Conservation (phyloP, 2,113 vertebrate genomes). For the Syrmaticus mikado region DNA sequence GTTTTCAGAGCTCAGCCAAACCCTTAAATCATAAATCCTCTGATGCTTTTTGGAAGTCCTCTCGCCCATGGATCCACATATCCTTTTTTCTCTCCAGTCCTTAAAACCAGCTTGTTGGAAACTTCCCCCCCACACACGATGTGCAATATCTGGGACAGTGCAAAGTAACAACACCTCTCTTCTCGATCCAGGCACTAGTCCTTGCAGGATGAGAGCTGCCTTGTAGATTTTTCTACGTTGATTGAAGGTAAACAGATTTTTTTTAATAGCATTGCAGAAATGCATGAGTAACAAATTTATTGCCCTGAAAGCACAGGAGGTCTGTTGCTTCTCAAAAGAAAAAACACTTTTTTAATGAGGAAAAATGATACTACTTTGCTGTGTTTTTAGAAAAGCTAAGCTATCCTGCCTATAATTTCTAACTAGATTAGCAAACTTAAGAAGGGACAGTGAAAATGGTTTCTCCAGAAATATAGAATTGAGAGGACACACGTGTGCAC, state of each 20-base stretch:
- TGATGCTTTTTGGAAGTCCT: neutral
- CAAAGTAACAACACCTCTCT: neutral
- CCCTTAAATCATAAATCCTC: neutral
- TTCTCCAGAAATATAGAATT: neutral
- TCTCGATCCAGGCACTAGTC: neutral
- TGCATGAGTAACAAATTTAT: neutral
- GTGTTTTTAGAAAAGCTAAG: neutral
- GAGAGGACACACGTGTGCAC: neutral
- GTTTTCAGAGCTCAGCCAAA: neutral
- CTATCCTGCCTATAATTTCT: conserved; percentile 13
- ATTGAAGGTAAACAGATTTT: neutral
- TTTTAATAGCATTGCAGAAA: neutral
- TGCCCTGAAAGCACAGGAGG: neutral
- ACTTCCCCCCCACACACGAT: rapidly evolving
- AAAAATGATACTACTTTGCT: neutral
- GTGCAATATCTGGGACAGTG: neutral
- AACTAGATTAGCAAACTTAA: neutral
- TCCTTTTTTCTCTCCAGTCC: neutral
- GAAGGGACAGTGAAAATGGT: neutral
- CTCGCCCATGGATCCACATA: rapidly evolving
- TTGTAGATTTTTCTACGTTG: neutral
- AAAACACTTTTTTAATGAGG: neutral
- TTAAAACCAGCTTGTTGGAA: neutral
- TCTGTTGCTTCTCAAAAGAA: neutral
- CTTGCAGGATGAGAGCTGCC: neutral